Conservation (phyloP, 2,888 invertebrate species). For the Entomobrya proxima region DNA sequence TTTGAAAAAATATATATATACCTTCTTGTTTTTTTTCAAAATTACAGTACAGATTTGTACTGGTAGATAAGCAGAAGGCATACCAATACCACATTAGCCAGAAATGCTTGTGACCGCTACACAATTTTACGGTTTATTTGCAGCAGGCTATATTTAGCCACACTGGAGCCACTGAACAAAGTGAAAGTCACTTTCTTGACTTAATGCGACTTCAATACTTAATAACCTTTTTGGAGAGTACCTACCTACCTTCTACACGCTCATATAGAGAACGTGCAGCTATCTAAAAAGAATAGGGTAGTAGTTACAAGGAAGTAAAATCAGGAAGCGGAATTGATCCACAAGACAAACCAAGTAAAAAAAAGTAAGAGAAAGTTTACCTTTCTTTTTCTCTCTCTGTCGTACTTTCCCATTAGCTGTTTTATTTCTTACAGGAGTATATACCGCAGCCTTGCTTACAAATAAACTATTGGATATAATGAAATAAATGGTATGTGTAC, state of each 20-base stretch:
- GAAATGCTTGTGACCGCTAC: background rate
- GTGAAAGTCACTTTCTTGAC: background rate
- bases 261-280: no score
- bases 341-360: background rate
- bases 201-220: background rate
- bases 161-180: background rate
- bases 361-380: background rate
- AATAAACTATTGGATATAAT: no score
- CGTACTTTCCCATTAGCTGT: background rate
- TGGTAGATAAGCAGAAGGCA: no score
- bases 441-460: no score
- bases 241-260: background rate
- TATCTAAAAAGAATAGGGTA: no score
- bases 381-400: background rate
- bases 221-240: background rate
- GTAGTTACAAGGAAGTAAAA: slow-evolving; percentile 21
- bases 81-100: no score
- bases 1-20: no score
- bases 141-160: background rate
- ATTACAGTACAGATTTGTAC: no score
- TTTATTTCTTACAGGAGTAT: no score
- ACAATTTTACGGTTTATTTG: background rate
- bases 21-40: no score
- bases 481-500: no score
- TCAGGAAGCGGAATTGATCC: slow-evolving; percentile 29